Evolutionary conservation across 2,797 vertebrate genomes (phyloP).

Genomic region (Falco concolor): DNA sequence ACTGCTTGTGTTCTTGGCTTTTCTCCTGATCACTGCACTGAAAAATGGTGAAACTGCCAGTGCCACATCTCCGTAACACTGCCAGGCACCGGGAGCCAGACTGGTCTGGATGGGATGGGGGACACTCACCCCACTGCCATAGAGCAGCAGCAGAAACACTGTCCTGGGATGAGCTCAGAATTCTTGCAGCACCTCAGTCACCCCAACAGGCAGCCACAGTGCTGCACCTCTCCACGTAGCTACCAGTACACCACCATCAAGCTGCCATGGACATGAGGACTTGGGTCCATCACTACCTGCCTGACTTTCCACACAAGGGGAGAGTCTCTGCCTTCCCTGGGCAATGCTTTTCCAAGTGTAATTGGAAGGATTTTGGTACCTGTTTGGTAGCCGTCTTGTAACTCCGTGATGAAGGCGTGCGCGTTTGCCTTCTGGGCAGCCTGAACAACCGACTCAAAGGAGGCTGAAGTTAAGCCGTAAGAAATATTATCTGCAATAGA

Average conservation of each 20-base stretch:
- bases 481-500: constrained; percentile 88
- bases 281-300: not conserved
- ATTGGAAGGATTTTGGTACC: constrained; percentile 61
- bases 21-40: not conserved
- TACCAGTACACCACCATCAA: not conserved
- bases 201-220: not conserved
- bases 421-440: constrained; percentile 89
- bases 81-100: not conserved
- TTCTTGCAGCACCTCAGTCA: not conserved
- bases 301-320: not conserved
- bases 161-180: not conserved
- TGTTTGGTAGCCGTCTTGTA: constrained; percentile 87
- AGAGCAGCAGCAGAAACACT: not conserved
- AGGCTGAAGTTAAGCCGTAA: constrained; percentile 81
- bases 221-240: not conserved
- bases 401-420: constrained; percentile 83
- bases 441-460: constrained; percentile 79
- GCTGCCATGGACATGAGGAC: not conserved
- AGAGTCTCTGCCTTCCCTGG: not conserved
- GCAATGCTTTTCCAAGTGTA: not conserved
- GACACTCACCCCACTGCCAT: rapidly evolving
- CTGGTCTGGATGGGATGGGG: not conserved
- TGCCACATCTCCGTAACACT: not conserved
- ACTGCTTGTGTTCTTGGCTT: not conserved
- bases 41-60: not conserved